These are phyloP conservation scores for Dasysyrphus albostriatus DNA, from an alignment of 2,888 invertebrate species.

Conservation along the genomic window DNA sequence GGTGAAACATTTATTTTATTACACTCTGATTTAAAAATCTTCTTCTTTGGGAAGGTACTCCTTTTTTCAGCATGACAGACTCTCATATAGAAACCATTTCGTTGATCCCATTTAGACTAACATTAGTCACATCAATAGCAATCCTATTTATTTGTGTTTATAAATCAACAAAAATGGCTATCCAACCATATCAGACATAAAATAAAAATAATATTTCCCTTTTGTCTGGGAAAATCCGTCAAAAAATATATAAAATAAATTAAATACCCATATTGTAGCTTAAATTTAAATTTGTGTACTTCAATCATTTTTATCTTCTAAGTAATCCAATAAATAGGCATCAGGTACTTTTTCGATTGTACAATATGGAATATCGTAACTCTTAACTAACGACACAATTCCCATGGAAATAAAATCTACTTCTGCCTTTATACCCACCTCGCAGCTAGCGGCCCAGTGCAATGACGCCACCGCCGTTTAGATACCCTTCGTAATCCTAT, in stretches of 20 bases:
- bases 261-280: neutral
- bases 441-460: no score
- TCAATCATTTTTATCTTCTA: conserved; percentile 29
- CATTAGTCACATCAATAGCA: no score
- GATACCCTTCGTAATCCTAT: conserved; percentile 14
- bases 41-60: no score
- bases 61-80: no score
- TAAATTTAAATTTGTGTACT: neutral
- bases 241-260: neutral
- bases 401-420: conserved; percentile 39
- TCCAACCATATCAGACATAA: neutral
- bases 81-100: no score
- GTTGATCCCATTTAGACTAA: no score
- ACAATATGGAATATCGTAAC: conserved; percentile 35
- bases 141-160: no score
- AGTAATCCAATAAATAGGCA: neutral
- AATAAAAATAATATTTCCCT: neutral
- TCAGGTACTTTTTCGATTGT: neutral
- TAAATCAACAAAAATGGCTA: no score
- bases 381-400: conserved; percentile 46
- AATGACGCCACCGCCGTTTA: neutral
- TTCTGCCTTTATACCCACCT: neutral
- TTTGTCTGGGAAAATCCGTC: neutral
- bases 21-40: no score
- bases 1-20: no score